These are phyloP conservation scores for Macroramphosus scolopax DNA, from an alignment of 2,797 vertebrate genomes.

Conservation along the genomic window DNA sequence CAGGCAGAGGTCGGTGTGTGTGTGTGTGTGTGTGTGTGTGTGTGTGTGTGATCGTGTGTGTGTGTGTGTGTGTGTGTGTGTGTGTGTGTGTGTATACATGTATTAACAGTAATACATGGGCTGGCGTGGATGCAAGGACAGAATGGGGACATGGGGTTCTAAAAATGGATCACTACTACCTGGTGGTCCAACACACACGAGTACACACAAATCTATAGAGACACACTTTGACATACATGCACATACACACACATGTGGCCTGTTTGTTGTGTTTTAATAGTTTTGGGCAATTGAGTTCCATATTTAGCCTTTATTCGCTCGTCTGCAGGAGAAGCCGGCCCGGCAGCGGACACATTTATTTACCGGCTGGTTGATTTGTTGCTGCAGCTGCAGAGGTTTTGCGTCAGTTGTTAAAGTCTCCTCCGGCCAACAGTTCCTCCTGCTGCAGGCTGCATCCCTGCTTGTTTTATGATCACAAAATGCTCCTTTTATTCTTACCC, in stretches of 20 bases:
- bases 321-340: too few species aligned
- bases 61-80: too few species aligned
- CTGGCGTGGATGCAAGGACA: constrained; percentile 74
- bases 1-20: constrained; percentile 66
- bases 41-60: too few species aligned
- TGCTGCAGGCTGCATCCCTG: constrained; percentile 17
- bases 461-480: constrained; percentile 23
- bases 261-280: too few species aligned
- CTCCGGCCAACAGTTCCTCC: constrained; percentile 35
- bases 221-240: background rate
- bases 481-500: constrained; percentile 9
- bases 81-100: constrained; percentile 30
- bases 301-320: too few species aligned
- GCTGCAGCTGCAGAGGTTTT: constrained; percentile 61
- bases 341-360: constrained; percentile 6
- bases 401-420: constrained; percentile 48
- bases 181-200: constrained; percentile 42
- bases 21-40: constrained; percentile 9
- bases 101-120: constrained; percentile 76
- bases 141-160: constrained; percentile 71
- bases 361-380: constrained; percentile 51
- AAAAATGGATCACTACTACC: constrained; percentile 75
- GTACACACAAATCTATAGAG: background rate
- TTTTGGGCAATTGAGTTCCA: too few species aligned
- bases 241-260: constrained; percentile 9